phyloP scores from a whole-genome alignment of 2,113 vertebrate species.

The Cottus gobio region DNA sequence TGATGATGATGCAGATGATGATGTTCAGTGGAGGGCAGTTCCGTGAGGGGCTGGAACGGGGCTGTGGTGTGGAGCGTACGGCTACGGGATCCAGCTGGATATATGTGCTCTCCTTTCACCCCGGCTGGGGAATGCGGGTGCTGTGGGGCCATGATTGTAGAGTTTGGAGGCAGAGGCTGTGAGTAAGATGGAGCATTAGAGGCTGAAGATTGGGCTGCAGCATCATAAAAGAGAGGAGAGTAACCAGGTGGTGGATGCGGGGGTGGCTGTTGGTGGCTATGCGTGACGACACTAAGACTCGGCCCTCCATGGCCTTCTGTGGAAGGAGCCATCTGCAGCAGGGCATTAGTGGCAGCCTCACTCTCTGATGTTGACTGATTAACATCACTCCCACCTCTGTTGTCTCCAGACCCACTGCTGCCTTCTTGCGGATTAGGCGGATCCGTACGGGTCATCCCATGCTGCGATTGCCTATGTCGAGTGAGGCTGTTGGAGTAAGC shows the following conservation, averaged over 20 bases:
- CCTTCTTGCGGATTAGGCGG: slow-evolving; percentile 79
- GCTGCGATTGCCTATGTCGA: slow-evolving; percentile 91
- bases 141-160: slow-evolving; percentile 81
- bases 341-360: slow-evolving; percentile 84
- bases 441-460: slow-evolving; percentile 80
- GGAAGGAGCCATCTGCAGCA: slow-evolving; percentile 84
- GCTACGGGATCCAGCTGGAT: slow-evolving; percentile 81
- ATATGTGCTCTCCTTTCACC: slow-evolving; percentile 86
- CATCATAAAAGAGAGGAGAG: slow-evolving; percentile 84
- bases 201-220: slow-evolving; percentile 75
- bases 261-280: slow-evolving; percentile 79
- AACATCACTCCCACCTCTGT: slow-evolving; percentile 67
- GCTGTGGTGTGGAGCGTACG: slow-evolving; percentile 82
- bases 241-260: slow-evolving; percentile 82
- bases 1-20: slow-evolving; percentile 82
- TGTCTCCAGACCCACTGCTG: slow-evolving; percentile 71
- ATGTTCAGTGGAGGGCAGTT: slow-evolving; percentile 81
- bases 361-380: slow-evolving; percentile 82
- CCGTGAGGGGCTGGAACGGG: slow-evolving; percentile 82
- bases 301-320: slow-evolving; percentile 78
- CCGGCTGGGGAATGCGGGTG: slow-evolving; percentile 84
- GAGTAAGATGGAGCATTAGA: slow-evolving; percentile 78
- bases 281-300: slow-evolving; percentile 77
- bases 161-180: slow-evolving; percentile 84
- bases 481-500: slow-evolving; percentile 94